Evolutionary conservation across 2,888 invertebrate species (phyloP), one percentile per base, ranked within the genome.

Genomic region (Drosophila niveifrons): DNA sequence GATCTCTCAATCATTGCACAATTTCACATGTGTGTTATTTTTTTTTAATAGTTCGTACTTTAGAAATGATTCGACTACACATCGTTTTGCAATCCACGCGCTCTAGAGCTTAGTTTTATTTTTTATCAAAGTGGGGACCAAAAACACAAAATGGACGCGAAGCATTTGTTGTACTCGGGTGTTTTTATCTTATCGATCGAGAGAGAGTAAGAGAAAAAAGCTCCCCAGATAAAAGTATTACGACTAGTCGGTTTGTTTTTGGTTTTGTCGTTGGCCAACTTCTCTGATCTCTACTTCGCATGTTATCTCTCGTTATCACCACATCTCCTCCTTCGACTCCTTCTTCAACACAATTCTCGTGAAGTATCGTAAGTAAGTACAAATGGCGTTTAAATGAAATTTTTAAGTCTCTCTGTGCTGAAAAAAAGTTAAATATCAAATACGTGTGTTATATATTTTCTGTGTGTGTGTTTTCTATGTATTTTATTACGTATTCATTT

Each of bases 341-440:
- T 87, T 68, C 88, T 87, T 68, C 88, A 78, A 80, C 83, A 75
- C 77, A 61, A 61, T 88, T 63, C 70, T 75, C 73, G 75, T 75
- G 75, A 82, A 89, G 89, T 23, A 23, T 87, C 88, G 91, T 91
- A 91, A 91, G 92, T 92, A 92, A 92, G 92, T 92, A 92, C 92
- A 91, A 92, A 91, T 92, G 92, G 91, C 90, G 90, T 90, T 91
- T 90, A 88, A 92, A 91, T 92, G 91, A 90, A 92, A 90, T 92
- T 88, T 86, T 88, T 86, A 86, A 86, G 85, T 86, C 80, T 85
- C 61, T 73, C 28, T 87, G 81, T 87, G 86, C 67, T 52, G 72
- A 63, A 53, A 66, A 34, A 63, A 63, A 65, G 57, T 23, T 65
- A 41, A 7, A 55, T 62, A 65, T 28, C 43, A 66, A 66, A 57